These are phyloP conservation scores for Linnaemya tessellans DNA, from an alignment of 2,888 invertebrate species.

Conservation along the genomic window DNA sequence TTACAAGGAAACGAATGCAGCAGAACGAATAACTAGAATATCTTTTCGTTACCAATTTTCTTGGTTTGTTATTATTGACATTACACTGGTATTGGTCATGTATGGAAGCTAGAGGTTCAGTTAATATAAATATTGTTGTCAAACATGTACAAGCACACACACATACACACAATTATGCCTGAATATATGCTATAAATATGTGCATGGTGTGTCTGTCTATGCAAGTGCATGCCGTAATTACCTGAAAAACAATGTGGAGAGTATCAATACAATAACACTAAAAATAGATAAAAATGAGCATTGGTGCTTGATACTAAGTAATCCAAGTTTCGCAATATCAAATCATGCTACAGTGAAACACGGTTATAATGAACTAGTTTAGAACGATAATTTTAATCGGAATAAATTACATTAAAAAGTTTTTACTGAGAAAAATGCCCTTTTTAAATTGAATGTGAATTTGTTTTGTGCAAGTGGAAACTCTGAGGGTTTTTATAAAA, in stretches of 20 bases:
- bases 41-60: constrained; percentile 48
- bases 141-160: not conserved
- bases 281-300: constrained; percentile 38
- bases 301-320: constrained; percentile 32
- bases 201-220: not conserved
- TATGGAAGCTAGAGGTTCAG: constrained; percentile 11
- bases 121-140: constrained; percentile 36
- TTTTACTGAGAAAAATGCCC: no score
- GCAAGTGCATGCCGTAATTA: constrained; percentile 41
- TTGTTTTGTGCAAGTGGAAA: no score
- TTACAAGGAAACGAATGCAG: constrained; percentile 55
- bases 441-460: no score
- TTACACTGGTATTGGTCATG: constrained; percentile 30
- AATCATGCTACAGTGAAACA: constrained; percentile 6
- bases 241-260: constrained; percentile 51
- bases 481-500: no score
- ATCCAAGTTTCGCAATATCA: constrained; percentile 49
- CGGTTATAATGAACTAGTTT: not conserved
- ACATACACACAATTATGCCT: not conserved
- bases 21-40: constrained; percentile 51
- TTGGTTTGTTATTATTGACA: constrained; percentile 48
- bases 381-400: no score
- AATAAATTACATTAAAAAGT: no score
- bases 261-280: constrained; percentile 30
- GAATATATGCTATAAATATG: not conserved